These are phyloP conservation scores for Meloe dianella DNA, from an alignment of 2,888 invertebrate genomes.

Conservation along the genomic window DNA sequence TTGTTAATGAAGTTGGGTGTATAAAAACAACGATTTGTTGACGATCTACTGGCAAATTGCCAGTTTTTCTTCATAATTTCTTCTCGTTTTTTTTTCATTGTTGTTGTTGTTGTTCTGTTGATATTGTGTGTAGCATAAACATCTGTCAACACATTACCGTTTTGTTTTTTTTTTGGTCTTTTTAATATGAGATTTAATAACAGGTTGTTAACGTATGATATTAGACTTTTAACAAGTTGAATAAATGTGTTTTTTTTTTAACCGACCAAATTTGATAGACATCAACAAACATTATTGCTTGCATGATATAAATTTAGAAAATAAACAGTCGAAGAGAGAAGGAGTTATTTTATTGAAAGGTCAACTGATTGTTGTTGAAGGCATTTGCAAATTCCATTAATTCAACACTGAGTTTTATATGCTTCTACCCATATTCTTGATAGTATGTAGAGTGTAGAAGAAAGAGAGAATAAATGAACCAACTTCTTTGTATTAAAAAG, in stretches of 20 bases:
- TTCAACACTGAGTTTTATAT: slow-evolving; percentile 14
- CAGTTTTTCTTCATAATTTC: not conserved
- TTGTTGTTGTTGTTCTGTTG: not conserved
- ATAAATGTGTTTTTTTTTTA: too few species aligned
- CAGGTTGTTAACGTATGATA: not conserved
- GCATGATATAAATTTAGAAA: not conserved
- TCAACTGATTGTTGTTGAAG: slow-evolving; percentile 41
- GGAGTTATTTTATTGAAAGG: slow-evolving; percentile 39
- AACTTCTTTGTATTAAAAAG: not conserved
- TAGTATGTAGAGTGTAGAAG: not conserved
- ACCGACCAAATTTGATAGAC: too few species aligned
- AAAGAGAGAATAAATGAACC: not conserved
- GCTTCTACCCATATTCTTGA: not conserved
- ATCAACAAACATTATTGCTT: too few species aligned
- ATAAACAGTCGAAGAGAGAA: not conserved
- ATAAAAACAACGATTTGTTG: too few species aligned
- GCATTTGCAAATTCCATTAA: slow-evolving; percentile 29
- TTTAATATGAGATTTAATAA: not conserved
- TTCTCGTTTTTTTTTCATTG: not conserved
- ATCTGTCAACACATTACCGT: not conserved
- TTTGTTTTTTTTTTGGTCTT: too few species aligned
- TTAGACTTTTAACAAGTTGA: not conserved
- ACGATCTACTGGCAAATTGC: not conserved
- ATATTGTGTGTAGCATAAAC: not conserved
- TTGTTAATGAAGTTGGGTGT: not conserved